Evolutionary conservation across 2,888 invertebrate genomes (phyloP).

Genomic region (Drosophila mayaguana): DNA sequence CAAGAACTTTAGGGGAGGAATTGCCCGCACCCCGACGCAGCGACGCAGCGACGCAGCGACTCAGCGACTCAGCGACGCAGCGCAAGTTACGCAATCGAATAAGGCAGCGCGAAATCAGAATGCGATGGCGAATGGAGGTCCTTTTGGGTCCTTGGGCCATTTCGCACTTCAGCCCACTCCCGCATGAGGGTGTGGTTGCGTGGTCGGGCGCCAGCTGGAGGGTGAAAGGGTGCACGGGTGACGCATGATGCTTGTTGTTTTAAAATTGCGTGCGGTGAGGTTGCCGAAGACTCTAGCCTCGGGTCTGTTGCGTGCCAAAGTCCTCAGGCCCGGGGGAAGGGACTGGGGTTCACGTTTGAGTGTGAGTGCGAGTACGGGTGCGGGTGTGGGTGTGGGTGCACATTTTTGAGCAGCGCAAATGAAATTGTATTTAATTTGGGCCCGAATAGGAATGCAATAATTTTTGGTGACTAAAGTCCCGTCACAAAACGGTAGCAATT

Average conservation of each 20-base stretch:
- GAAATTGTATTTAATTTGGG: constrained; percentile 72
- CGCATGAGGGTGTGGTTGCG: constrained; percentile 38
- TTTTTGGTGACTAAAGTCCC: constrained; percentile 58
- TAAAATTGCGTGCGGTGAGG: constrained; percentile 78
- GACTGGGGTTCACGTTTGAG: constrained; percentile 12
- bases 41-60: background rate
- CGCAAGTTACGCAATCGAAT: constrained; percentile 77
- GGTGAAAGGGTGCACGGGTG: constrained; percentile 4
- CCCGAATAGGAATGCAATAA: constrained; percentile 71
- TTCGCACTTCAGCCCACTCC: constrained; percentile 58
- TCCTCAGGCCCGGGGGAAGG: constrained; percentile 47
- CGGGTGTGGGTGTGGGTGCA: background rate
- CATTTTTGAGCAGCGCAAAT: constrained; percentile 50
- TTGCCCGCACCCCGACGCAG: constrained; percentile 13
- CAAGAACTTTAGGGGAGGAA: constrained; percentile 24
- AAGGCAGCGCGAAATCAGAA: constrained; percentile 65
- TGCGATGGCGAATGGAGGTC: constrained; percentile 22
- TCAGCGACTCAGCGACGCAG: background rate
- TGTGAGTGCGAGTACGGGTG: background rate
- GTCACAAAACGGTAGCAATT: constrained; percentile 73
- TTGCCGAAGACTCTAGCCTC: constrained; percentile 15
- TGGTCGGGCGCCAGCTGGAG: constrained; percentile 25
- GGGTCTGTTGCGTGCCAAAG: constrained; percentile 64
- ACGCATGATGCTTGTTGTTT: constrained; percentile 65
- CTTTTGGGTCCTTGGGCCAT: constrained; percentile 57